Base-by-base conservation (phyloP, 2,888 invertebrate genomes). In the Gastrophysa polygoni region DNA sequence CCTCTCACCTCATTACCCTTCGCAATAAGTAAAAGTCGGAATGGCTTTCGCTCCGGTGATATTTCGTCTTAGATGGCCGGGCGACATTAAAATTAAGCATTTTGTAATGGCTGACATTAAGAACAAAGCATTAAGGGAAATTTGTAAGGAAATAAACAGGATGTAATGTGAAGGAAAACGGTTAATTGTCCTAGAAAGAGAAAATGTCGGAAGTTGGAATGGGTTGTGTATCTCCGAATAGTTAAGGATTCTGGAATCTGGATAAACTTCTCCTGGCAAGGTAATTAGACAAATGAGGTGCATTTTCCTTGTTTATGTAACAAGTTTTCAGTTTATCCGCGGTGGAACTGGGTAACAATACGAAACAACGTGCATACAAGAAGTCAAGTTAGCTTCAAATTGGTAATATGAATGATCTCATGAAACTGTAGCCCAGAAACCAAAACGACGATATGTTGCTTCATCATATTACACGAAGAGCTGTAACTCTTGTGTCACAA, bases 71-170 rank as follows among this genome's bases (percentile, higher is more conserved):
- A 43, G 32, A 34, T 17, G 32, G 29, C 49, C 49, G 29, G 10
- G 34, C 47, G 34, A 57, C 66, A 65, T 71, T 68, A 69, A 70
- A 68, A 69, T 63, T 70, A 67, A 71, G 67, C 67, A 67, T 61
- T 65, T 59, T 67, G 68, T 70, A 69, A 71, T 68, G 68, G 63
- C 56, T 52, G 59, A 43, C 71, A 68, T 70, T 70, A 70, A 63
- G 69, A 70, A 64, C 65, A 63, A 66, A 67, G 57, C 70, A 67
- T 68, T 71, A 68, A 59, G 60, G 54, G 58, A 62, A 71, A 70
- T 70, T 69, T 66, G 68, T 67, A 62, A 59, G 62, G 63, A 58
- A 67, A 70, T 70, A 69, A 69, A 69, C 70, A 65, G 64, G 67
- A 64, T 49, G 56, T 68, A 68, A 68, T 62, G 66, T 56, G 62